Base-by-base conservation (phyloP, 2,888 invertebrate species). In the Agapetus fuscipes region DNA sequence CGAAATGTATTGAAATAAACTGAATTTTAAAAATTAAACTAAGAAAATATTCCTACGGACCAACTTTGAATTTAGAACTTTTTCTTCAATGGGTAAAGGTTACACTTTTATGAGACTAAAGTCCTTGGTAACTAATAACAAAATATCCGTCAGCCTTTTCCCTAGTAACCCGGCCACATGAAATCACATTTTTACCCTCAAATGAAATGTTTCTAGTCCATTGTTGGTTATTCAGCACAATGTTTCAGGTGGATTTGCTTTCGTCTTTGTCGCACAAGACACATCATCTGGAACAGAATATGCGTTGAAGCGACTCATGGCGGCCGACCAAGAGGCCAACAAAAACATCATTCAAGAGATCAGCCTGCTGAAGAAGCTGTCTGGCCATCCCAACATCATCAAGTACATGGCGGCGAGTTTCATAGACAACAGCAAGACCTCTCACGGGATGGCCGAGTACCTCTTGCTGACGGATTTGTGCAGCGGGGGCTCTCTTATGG, bases 211-310 rank as follows among this genome's bases (percentile, higher is more conserved):
- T n/a, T n/a, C n/a, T n/a, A n/a, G n/a, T n/a, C n/a, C n/a, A n/a
- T n/a, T n/a, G n/a, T n/a, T n/a, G n/a, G n/a, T n/a, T n/a, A n/a
- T n/a, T n/a, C n/a, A n/a, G n/a, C n/a, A n/a, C n/a, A n/a, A n/a
- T n/a, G n/a, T 74, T 78, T 36, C 71, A 95, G 95, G 95, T 72
- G 95, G 95, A 48, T 95, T 90, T 75, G 94, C 93, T 43, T 85
- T 90, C 69, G 94, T 95, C 42, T 95, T 86, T 72, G 84, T 89
- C 51, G 94, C 90, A 52, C 90, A 93, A 74, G 94, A 95, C 67
- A 66, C 82, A 45, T 74, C 79, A 46, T 78, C 78, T 48, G 87
- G 88, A 46, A 85, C 86, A 50, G 88, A 91, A 57, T 95, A 87
- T 74, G 95, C 95, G 53, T 73, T 95, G 49, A 95, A 95, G 77